Evolutionary conservation across 2,797 vertebrate species (phyloP), one percentile per base, ranked within the genome.

Genomic region (Leuciscus waleckii): DNA sequence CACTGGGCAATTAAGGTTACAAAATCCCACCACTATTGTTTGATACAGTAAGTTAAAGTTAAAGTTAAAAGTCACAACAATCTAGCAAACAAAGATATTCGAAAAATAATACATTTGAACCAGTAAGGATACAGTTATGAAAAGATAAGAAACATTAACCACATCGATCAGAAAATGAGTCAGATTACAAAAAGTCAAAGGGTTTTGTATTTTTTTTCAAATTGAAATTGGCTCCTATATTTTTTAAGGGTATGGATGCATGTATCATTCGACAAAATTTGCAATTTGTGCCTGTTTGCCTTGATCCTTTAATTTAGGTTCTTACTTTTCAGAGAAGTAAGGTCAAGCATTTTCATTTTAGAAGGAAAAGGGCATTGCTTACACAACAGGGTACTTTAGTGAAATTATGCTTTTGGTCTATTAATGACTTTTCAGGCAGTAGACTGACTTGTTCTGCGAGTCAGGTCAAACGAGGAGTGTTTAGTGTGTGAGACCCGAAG

Each of bases 381-480:
- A 21, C 37, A 32, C 35, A 17, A 63, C 39, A 35, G 58, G 46
- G 54, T 1, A 49, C 46, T 56, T 74, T 7, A 32, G 21, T 35
- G 69, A 58, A 39, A 74, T 63, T 11, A 11, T 7, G 29, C 65
- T 21, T 63, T 63, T 74, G 41, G 8, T 37, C 41, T 21, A 39
- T 21, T 67, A 67, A 67, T 75, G 49, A 39, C n/a, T 76, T 76
- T 83, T 75, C 46, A 23, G 29, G 32, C 9, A 83, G 71, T 5
- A 83, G 70, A 75, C 7, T 26, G 32, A 75, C 81, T 51, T 14
- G 71, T 83, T 75, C 23, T 83, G 41, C 13, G 16, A 69, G 82
- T 84, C 35, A 26, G 74, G 63, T 84, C 61, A 69, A 78, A 10
- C 26, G 11, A 39, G 82, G 73, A 1, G 82, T 76, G 82, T 49